phyloP scores from a whole-genome alignment of 1,140 invertebrate genomes.

The Rhagoletis pomonella region DNA sequence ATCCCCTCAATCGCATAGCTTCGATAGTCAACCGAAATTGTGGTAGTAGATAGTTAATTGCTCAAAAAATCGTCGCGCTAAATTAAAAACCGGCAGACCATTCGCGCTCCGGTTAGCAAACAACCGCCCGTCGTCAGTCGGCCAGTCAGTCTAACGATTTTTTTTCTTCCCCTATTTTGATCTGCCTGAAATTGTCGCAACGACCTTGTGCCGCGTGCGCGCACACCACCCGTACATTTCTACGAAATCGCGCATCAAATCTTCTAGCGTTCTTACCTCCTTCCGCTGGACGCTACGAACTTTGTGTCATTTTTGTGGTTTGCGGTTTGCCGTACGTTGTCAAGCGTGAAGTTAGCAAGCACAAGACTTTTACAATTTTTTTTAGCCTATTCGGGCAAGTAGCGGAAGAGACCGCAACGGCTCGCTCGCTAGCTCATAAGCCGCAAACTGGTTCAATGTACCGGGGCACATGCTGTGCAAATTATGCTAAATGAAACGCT shows the following conservation, averaged over 20 bases:
- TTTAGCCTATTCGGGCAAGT: background rate
- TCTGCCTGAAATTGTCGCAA: background rate
- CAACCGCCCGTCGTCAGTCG: background rate
- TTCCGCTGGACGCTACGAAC: background rate
- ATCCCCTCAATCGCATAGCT: too few species aligned
- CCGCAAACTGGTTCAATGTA: slow-evolving; percentile 41
- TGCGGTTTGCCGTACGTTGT: background rate
- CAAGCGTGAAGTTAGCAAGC: background rate
- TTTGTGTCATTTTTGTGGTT: too few species aligned
- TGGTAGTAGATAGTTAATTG: too few species aligned
- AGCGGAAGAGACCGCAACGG: background rate
- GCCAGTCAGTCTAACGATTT: background rate
- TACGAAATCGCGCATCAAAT: background rate
- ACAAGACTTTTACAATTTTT: background rate
- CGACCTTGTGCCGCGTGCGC: slow-evolving; percentile 21
- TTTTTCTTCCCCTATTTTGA: background rate
- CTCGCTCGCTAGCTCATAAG: background rate
- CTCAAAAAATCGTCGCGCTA: background rate
- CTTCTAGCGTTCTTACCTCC: background rate
- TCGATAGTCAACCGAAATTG: too few species aligned
- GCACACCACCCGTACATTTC: background rate
- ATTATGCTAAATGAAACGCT: background rate
- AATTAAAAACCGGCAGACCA: background rate
- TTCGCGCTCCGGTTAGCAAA: background rate
- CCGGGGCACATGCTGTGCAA: background rate